Conservation (phyloP, 2,888 invertebrate genomes). For the Prenolepis imparis region DNA sequence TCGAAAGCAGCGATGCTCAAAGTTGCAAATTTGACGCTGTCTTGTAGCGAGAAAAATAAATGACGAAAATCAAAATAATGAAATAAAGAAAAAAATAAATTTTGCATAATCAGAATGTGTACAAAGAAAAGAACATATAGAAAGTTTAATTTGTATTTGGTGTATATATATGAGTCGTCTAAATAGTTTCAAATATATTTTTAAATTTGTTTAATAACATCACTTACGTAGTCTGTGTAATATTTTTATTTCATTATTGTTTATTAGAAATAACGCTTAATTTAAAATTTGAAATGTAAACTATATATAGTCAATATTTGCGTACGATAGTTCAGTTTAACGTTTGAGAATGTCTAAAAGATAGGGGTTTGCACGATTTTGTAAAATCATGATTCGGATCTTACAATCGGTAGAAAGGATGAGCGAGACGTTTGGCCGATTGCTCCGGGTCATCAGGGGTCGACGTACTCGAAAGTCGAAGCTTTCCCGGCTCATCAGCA, state of each 20-base stretch:
- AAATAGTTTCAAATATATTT: neutral
- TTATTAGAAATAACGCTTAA: neutral
- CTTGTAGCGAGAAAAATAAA: neutral
- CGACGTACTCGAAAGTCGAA: conserved; percentile 84
- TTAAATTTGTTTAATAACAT: neutral
- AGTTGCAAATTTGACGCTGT: conserved; percentile 38
- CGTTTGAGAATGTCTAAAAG: neutral
- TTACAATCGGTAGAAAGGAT: conserved; percentile 54
- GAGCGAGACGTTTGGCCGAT: conserved; percentile 57
- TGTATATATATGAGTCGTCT: neutral
- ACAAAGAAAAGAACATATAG: neutral
- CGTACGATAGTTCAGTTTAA: neutral
- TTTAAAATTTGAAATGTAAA: neutral
- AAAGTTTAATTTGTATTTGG: neutral
- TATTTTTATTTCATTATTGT: neutral
- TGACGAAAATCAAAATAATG: neutral
- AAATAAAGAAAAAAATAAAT: neutral
- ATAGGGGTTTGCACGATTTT: conserved; percentile 23
- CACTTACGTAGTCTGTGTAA: neutral
- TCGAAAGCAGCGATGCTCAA: conserved; percentile 53
- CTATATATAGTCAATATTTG: neutral
- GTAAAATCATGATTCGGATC: conserved; percentile 43
- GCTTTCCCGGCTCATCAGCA: conserved; percentile 82
- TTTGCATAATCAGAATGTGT: neutral
- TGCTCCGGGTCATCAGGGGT: conserved; percentile 73